phyloP scores from a whole-genome alignment of 2,113 vertebrate species.

The Uropsilus gracilis region DNA sequence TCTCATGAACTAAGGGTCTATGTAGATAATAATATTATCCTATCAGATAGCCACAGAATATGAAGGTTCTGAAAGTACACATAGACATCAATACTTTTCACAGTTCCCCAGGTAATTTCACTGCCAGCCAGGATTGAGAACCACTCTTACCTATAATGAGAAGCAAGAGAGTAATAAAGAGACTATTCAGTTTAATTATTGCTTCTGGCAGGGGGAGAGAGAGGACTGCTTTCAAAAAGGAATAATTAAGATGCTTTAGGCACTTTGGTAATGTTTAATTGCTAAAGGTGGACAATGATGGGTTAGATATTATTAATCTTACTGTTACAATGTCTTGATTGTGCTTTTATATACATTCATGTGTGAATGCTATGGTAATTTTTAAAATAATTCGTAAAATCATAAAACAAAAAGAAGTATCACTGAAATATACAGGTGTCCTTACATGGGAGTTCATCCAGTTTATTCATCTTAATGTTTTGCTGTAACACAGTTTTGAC shows the following conservation, averaged over 20 bases:
- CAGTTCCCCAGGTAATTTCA: not conserved
- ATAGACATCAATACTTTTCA: not conserved
- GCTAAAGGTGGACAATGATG: not conserved
- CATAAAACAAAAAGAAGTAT: not conserved
- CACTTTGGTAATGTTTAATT: not conserved
- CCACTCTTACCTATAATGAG: not conserved
- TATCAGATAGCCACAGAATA: not conserved
- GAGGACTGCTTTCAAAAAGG: not conserved
- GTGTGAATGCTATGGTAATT: not conserved
- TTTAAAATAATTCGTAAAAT: slow-evolving; percentile 13
- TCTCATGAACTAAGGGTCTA: not conserved
- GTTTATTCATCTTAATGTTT: not conserved
- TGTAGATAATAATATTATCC: not conserved
- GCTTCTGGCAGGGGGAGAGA: not conserved
- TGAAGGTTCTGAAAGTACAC: not conserved
- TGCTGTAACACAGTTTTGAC: not conserved
- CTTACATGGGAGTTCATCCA: not conserved
- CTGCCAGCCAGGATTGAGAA: not conserved
- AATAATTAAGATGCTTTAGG: not conserved
- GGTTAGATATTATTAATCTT: not conserved
- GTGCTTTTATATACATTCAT: not conserved
- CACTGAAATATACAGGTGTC: not conserved
- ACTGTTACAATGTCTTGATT: not conserved
- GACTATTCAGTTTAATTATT: not conserved
- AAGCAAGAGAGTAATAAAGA: not conserved